Evolutionary conservation across 2,113 vertebrate genomes (phyloP).

Genomic region (Seriola rivoliana): DNA sequence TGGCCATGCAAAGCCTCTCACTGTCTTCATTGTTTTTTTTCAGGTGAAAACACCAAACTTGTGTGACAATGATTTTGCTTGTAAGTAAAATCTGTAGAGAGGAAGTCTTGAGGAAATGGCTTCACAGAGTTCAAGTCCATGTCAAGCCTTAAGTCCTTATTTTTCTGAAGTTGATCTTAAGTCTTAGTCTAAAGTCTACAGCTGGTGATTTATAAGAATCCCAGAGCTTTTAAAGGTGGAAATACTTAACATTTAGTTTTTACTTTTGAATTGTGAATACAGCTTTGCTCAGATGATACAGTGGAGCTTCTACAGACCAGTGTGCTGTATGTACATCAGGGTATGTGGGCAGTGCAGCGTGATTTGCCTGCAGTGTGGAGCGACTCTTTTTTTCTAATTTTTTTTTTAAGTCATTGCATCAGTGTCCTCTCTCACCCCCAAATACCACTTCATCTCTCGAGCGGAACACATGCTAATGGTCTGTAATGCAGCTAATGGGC

Average conservation of each 20-base stretch:
- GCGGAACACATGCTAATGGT: constrained; percentile 46
- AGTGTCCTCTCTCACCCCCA: constrained; percentile 12
- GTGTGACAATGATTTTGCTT: background rate
- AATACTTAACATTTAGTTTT: background rate
- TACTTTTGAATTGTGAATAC: background rate
- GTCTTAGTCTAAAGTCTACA: background rate
- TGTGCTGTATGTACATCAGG: constrained; percentile 6
- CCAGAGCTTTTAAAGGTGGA: background rate
- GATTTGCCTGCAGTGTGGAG: background rate
- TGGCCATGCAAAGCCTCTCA: background rate
- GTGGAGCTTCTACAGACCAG: background rate
- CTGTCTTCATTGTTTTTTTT: background rate
- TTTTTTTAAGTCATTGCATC: background rate
- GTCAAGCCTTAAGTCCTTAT: no score
- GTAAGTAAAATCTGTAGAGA: background rate
- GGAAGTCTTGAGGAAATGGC: background rate
- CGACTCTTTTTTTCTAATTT: background rate
- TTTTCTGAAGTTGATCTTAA: no score
- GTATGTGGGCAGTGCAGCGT: background rate
- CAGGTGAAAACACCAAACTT: background rate
- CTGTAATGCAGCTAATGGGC: constrained; percentile 54
- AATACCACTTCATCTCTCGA: constrained; percentile 24
- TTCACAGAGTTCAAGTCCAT: no score
- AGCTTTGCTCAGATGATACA: background rate
- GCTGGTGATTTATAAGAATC: background rate